Evolutionary conservation across 2,113 vertebrate genomes (phyloP).

Genomic region (Otocyon megalotis): DNA sequence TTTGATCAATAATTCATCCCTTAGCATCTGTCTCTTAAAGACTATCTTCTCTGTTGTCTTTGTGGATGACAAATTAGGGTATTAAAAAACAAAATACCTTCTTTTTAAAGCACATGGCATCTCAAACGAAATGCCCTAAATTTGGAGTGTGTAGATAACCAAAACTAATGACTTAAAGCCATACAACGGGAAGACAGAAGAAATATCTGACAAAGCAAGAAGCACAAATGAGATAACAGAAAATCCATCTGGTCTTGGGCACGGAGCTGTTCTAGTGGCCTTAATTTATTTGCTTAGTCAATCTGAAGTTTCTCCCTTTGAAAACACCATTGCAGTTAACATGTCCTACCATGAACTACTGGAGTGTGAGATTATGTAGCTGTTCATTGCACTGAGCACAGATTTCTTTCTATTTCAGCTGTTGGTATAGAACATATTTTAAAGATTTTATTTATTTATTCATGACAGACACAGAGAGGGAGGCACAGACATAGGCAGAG

Average conservation of each 20-base stretch:
- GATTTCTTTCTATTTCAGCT: background rate
- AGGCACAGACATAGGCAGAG: too few relatives aligned
- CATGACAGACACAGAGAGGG: too few relatives aligned
- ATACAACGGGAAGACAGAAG: background rate
- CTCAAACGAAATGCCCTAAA: conserved; percentile 23
- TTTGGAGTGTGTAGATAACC: conserved; percentile 20
- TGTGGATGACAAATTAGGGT: conserved; percentile 47
- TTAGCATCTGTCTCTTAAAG: conserved; percentile 62
- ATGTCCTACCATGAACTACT: background rate
- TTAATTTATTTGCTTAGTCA: background rate
- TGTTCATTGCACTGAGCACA: background rate
- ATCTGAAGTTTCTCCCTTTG: conserved; percentile 27
- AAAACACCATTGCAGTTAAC: conserved; percentile 31
- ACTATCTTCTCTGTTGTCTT: background rate
- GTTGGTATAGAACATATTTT: background rate
- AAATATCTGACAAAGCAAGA: background rate
- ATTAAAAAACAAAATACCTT: conserved; percentile 53
- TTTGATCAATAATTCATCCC: conserved; percentile 74
- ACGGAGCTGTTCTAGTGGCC: background rate
- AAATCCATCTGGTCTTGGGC: background rate
- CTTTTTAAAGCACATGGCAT: conserved; percentile 20
- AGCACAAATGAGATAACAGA: background rate
- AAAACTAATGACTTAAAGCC: background rate
- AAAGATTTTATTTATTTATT: too few relatives aligned
- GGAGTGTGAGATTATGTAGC: background rate